Base-by-base conservation (phyloP, 1,140 invertebrate genomes). In the Copidosoma floridanum region DNA sequence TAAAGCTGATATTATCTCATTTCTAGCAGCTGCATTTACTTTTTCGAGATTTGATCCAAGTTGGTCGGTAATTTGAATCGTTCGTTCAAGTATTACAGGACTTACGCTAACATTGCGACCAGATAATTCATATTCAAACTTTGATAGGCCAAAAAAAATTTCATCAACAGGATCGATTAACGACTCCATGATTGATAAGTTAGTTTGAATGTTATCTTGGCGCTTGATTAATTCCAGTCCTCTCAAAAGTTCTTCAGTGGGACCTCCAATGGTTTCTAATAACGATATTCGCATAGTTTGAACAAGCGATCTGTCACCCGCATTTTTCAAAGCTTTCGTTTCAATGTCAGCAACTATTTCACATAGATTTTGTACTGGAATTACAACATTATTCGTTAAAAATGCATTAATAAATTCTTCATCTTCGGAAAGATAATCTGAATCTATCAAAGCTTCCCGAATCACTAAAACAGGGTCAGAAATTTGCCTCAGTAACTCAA, bases 161-260 rank as follows among this genome's bases (percentile, higher is more conserved):
- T 79, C 77, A 55, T 79, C 77, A 0, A 77, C 64, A 0, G 76
- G 75, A 56, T 79, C 76, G 0, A 75, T 71, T 37, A 82, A 60
- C 2, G 78, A 76, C 57, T 82, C 80, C 14, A 81, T 35, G 26
- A 79, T 72, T 71, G 23, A 60, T 72, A 40, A 67, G 67, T 63
- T 71, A 69, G 18, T 43, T 4, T 24, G 55, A 16, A n/a, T 63
- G 38, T 51, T 66, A 24, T 64, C 57, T 12, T 73, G 66, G 5
- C 63, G 53, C 27, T 69, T 71, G 32, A 78, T 73, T 35, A 78
- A 51, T 48, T 79, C 77, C 21, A 75, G 66, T 0, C 73, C 74
- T 0, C 76, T 68, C 2, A 79, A 61, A 21, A 79, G 67, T 64
- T 79, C 77, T 61, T 79, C 77, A 0, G 70, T 71, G 6, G 77